Evolutionary conservation across 2,888 invertebrate species (phyloP), one percentile per base, ranked within the genome.

Genomic region (Mesorhabditis spiculigera): DNA sequence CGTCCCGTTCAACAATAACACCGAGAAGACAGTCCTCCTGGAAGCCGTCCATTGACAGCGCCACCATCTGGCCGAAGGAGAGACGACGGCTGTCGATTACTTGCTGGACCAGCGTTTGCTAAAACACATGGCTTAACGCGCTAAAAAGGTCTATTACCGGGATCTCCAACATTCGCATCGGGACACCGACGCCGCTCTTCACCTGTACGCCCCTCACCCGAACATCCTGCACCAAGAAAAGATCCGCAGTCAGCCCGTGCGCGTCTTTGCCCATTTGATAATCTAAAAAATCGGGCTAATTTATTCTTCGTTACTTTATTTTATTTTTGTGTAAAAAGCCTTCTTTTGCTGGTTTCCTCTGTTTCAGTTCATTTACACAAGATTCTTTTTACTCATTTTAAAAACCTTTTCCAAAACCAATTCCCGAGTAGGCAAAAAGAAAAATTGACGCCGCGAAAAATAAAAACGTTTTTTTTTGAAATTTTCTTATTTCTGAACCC

Each of bases 21-120:
- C 91, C 93, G 81, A 93, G 90, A 72, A 91, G 86, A 50, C 92
- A 87, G 4, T 90, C 90, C 1, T 68, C n/a, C 45, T 90, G 86
- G 86, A 93, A 93, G 70, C 90, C 88, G 83, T 91, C 90, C 44
- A 87, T 87, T 0, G 92, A 91, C 66, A 94, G 90, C 70, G 91
- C 90, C 0, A 93, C 85, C 28, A 93, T 87, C 0, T 92, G 90
- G 0, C 93, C 93, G 83, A 88, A 90, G 88, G 92, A 90, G 43
- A 92, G 89, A 71, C 90, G 87, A 79, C 90, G 91, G 79, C 68
- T 8, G 50, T 66, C 5, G 28, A 44, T 71, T 67, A 67, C 42
- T 68, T 70, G 43, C 45, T 42, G 50, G 78, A 61, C 43, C 42
- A 70, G 4, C 80, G 71, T 16, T 64, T 64, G 5, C 5, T 41